These are phyloP conservation scores for Brachyistius frenatus DNA, from an alignment of 2,113 vertebrate genomes.

Conservation along the genomic window DNA sequence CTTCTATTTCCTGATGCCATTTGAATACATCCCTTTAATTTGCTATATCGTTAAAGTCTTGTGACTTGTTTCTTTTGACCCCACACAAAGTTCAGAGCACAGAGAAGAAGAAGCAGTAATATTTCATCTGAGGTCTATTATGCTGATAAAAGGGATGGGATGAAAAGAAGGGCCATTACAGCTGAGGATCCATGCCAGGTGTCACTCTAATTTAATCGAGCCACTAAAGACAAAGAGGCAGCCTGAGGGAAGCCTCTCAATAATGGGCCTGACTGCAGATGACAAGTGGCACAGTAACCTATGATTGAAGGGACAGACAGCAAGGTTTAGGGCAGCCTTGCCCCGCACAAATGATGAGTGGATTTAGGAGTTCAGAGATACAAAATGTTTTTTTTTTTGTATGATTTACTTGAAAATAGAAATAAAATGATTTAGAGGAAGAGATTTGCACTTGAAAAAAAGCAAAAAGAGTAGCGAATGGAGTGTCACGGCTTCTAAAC, in stretches of 20 bases:
- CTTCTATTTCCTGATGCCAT: constrained; percentile 31
- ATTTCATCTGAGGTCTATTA: constrained; percentile 71
- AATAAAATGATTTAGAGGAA: constrained; percentile 19
- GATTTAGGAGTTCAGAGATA: constrained; percentile 13
- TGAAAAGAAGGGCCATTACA: constrained; percentile 63
- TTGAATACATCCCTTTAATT: constrained; percentile 65
- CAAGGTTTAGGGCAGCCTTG: constrained; percentile 19
- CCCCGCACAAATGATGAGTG: constrained; percentile 15
- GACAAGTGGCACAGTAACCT: constrained; percentile 64
- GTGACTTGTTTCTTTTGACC: constrained; percentile 39
- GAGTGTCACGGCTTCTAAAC: background rate
- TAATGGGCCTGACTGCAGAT: constrained; percentile 64
- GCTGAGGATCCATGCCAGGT: constrained; percentile 68
- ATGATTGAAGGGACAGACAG: constrained; percentile 53
- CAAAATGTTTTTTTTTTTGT: background rate
- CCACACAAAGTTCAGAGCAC: constrained; percentile 34
- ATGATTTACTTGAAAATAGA: constrained; percentile 6
- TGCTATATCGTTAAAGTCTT: constrained; percentile 46
- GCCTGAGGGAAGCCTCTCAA: constrained; percentile 63
- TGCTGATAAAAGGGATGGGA: constrained; percentile 61
- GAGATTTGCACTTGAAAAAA: constrained; percentile 19
- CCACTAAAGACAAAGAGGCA: constrained; percentile 71
- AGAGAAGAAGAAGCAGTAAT: constrained; percentile 45
- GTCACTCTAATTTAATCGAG: constrained; percentile 75
- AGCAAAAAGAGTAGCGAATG: constrained; percentile 4